Base-by-base conservation (phyloP, 2,888 invertebrate species). In the Volucella bombylans region DNA sequence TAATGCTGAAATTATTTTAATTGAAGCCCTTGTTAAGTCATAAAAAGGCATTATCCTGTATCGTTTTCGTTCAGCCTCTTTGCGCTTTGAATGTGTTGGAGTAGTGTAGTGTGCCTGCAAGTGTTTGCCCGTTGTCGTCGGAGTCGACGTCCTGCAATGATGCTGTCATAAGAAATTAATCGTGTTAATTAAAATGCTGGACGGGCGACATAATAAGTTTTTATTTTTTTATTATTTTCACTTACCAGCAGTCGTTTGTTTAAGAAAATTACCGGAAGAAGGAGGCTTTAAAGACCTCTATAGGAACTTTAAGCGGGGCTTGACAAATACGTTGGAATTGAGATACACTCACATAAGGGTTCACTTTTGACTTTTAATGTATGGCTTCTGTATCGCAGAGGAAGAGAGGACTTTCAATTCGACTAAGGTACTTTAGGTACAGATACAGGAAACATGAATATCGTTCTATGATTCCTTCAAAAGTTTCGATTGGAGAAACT, bases 21-120 rank as follows among this genome's bases (percentile, higher is more conserved):
- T 83, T 83, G 83, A 83, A 83, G 83, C 74, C 80, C 80, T 83
- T 83, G 83, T 83, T 83, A 83, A 83, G 83, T 80, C 80, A 83
- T 83, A 80, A 83, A 83, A 80, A 83, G 71, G 80, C 83, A 80
- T 83, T 83, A 83, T 83, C 74, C 83, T 73, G 71, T 71, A 79
- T 83, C 69, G 79, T 47, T 64, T 8, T 50, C 39, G 31, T 57
- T 52, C 9, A 12, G 43, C 39, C 15, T 43, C 47, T 38, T 38
- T 10, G 43, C 23, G 50, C 41, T 4, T 39, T 49, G 14, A 12
- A 50, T 49, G 43, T 69, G 39, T 57, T 14, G 18, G 57, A 12
- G 57, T 59, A 54, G 57, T n/a, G 23, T 15, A 12, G 14, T 69
- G 68, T 65, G 62, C 18, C 50, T 69, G 78, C 67, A 81, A 81